Conservation (phyloP, 2,888 invertebrate species). For the Crematogaster levior region DNA sequence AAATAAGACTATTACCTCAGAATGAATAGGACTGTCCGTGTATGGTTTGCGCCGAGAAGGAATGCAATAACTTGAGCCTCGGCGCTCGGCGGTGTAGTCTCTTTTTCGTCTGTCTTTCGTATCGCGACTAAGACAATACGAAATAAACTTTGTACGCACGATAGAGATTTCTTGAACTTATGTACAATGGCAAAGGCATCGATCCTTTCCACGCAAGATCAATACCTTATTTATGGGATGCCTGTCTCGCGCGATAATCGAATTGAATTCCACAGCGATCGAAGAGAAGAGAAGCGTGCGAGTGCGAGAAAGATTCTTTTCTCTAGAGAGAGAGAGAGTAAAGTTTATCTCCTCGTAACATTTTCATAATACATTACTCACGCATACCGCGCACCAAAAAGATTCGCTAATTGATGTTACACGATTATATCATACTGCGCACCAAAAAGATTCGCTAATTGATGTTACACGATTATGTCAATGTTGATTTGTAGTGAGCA, state of each 20-base stretch:
- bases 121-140: constrained; percentile 48
- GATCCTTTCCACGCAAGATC: constrained; percentile 45
- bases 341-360: not conserved
- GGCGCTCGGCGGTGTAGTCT: not conserved
- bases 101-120: constrained; percentile 42
- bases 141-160: constrained; percentile 26
- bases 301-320: not conserved
- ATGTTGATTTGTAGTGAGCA: constrained; percentile 6
- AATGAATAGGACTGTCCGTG: constrained; percentile 47
- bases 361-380: constrained; percentile 6
- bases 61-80: constrained; percentile 64
- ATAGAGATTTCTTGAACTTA: constrained; percentile 37
- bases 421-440: no score
- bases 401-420: no score
- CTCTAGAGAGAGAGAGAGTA: not conserved
- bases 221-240: constrained; percentile 56
- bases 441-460: constrained; percentile 21
- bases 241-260: constrained; percentile 7
- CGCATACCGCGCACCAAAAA: no score
- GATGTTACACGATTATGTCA: not conserved
- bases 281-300: constrained; percentile 16
- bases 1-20: constrained; percentile 49
- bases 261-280: constrained; percentile 29
- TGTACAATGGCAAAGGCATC: not conserved
- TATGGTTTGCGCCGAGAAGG: constrained; percentile 48